These are phyloP conservation scores for Dromaius novaehollandiae DNA, from an alignment of 2,113 vertebrate genomes.

Conservation along the genomic window DNA sequence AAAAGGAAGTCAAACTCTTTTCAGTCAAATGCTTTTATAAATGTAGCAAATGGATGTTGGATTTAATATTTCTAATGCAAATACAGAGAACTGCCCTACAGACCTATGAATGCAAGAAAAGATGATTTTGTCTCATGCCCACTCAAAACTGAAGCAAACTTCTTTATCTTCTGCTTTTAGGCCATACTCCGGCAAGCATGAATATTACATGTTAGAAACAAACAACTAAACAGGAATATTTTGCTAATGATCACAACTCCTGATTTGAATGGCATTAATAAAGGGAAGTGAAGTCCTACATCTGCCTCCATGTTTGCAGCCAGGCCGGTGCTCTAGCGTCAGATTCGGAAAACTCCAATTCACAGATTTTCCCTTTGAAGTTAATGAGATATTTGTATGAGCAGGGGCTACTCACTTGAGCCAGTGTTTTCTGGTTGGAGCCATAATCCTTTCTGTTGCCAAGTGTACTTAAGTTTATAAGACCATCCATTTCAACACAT, in stretches of 20 bases:
- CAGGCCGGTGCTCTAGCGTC: not conserved
- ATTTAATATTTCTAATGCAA: constrained; percentile 15
- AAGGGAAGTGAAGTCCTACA: constrained; percentile 29
- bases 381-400: constrained; percentile 66
- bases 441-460: constrained; percentile 61
- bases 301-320: constrained; percentile 43
- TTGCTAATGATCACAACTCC: not conserved
- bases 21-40: not conserved
- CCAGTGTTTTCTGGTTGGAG: constrained; percentile 31
- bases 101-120: not conserved
- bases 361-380: constrained; percentile 57
- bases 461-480: constrained; percentile 78
- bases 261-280: constrained; percentile 44
- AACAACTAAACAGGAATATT: not conserved
- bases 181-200: not conserved
- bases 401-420: constrained; percentile 42
- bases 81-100: not conserved
- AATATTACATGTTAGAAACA: not conserved
- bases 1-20: not conserved
- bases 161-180: not conserved
- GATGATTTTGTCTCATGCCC: not conserved
- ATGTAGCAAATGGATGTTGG: not conserved
- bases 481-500: constrained; percentile 79
- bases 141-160: constrained; percentile 1
- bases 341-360: constrained; percentile 42